Evolutionary conservation across 2,113 vertebrate genomes (phyloP), one percentile per base, ranked within the genome.

Genomic region (Gobius niger): DNA sequence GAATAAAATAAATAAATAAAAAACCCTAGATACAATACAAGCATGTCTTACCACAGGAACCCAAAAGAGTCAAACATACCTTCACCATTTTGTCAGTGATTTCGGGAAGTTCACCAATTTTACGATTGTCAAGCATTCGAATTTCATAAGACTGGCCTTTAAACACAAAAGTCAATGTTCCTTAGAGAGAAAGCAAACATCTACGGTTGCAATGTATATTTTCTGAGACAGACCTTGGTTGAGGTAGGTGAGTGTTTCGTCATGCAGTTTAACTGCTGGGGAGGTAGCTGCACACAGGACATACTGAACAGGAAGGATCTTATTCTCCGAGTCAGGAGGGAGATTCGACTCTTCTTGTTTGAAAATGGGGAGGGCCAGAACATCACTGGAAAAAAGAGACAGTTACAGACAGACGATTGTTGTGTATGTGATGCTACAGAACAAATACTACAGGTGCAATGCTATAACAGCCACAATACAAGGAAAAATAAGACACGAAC

Each of bases 81-180:
- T 99, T 99, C 16, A 98, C 98, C 92, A 98, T 94, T 75, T 98
- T 99, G 47, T 94, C 96, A 63, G 93, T 97, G 67, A 99, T 94
- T 91, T 99, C 98, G 0, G 98, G 96, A 82, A 99, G 92, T 70
- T 99, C 97, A 77, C 96, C 96, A 0, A 99, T 94, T 68, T 99
- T 99, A 80, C 96, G 93, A 91, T 99, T 99, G 88, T 99, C 98
- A 91, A 99, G 91, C 98, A 99, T 99, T 85, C 96, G 91, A 81
- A 98, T 98, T 93, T 99, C 98, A 54, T 98, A 99, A 80, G 97
- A 99, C 64, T 99, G 98, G 18, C 98, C 98, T 99, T 90, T 9
- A 77, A 88, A n/a, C 5, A 65, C 5, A 16, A 0, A 16, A 41
- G 34, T 4, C 6, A 7, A 41, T 15, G 14, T 40, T 34, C 12